These are phyloP conservation scores for Uloborus plumipes DNA, from an alignment of 2,888 invertebrate genomes.

Conservation along the genomic window DNA sequence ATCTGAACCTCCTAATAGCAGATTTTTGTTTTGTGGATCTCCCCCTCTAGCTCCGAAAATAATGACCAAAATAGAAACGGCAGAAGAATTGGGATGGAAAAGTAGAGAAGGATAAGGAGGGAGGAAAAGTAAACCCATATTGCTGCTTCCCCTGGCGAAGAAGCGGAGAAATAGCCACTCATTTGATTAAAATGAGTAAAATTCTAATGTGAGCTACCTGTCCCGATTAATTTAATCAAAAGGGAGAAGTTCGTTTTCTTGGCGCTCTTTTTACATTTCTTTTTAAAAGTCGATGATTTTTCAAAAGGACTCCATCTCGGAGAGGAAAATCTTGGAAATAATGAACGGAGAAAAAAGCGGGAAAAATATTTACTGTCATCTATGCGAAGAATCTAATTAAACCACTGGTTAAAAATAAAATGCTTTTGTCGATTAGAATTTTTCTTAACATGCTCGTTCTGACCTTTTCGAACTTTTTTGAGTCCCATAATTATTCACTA, in stretches of 20 bases:
- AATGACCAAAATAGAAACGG: slow-evolving; percentile 35
- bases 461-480: too few species aligned
- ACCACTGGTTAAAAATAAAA: slow-evolving; percentile 17
- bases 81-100: slow-evolving; percentile 2
- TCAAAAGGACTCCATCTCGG: slow-evolving; percentile 16
- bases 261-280: slow-evolving; percentile 2
- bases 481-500: too few species aligned
- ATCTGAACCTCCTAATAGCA: not conserved
- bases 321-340: slow-evolving; percentile 24
- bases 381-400: slow-evolving; percentile 35
- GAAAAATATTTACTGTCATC: slow-evolving; percentile 13
- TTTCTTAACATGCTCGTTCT: too few species aligned
- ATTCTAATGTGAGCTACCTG: slow-evolving; percentile 42
- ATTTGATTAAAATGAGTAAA: slow-evolving; percentile 54
- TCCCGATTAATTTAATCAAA: slow-evolving; percentile 51
- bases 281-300: slow-evolving; percentile 30
- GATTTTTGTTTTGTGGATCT: slow-evolving; percentile 4
- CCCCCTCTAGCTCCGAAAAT: slow-evolving; percentile 28
- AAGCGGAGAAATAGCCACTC: slow-evolving; percentile 27
- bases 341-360: slow-evolving; percentile 5
- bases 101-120: not conserved
- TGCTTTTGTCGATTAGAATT: not conserved
- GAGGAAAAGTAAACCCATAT: slow-evolving; percentile 4
- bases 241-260: slow-evolving; percentile 21
- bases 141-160: slow-evolving; percentile 25